Base-by-base conservation (phyloP, 2,888 invertebrate genomes). In the Perizoma flavofasciatum region DNA sequence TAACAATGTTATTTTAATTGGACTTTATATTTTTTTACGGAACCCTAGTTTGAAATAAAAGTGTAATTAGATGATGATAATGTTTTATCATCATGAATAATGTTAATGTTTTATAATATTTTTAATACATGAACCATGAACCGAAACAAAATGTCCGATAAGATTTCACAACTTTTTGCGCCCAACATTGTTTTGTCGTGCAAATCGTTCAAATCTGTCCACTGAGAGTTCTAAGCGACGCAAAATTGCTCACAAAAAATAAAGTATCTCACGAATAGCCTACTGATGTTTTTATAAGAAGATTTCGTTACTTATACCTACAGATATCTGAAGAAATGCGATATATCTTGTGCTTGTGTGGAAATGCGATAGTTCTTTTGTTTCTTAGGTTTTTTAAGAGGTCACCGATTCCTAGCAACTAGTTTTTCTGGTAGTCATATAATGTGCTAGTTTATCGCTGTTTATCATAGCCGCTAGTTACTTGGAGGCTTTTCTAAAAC, bases 161-260 rank as follows among this genome's bases (percentile, higher is more conserved):
- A 68, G 60, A 70, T 61, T 68, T 65, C 47, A 55, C 55, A 50
- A 59, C 61, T 59, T 47, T 61, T 57, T 56, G 51, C 51, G 63
- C 49, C 53, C 53, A 62, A 61, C 63, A 66, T 68, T 65, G 59
- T 63, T 63, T 65, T 61, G 59, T 61, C 53, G 34, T 39, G 11
- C 22, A 51, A 49, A 49, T 54, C 49, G 67, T 66, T 64, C 67
- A 71, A 73, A 77, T 73, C 61, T 63, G 61, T 55, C 72, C 72
- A 33, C 45, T 58, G 77, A 71, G 73, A 72, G 55, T 59, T 59
- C 56, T 49, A 66, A 43, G 50, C 62, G 60, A 64, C 68, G 52
- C 64, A 56, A 66, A 68, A 73, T 63, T 71, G 59, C 22, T 57
- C 52, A 50, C 59, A 66, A 65, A 67, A 63, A 61, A 63, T 63